phyloP scores from a whole-genome alignment of 1,140 invertebrate species.

The Cotesia typhae region DNA sequence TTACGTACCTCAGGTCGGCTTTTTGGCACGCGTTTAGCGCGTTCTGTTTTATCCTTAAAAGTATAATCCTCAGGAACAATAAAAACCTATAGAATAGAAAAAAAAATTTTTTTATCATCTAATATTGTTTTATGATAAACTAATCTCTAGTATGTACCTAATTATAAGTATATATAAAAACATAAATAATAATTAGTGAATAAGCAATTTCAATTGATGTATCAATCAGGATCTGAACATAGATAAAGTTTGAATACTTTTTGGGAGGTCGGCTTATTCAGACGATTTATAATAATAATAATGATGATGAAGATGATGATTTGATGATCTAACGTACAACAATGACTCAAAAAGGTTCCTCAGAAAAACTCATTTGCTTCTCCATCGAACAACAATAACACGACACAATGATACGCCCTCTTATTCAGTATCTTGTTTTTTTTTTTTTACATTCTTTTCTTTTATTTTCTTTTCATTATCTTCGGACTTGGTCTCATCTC shows the following conservation, averaged over 20 bases:
- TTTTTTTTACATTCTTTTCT: not conserved
- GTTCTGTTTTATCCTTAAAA: conserved; percentile 12
- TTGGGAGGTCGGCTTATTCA: conserved; percentile 5
- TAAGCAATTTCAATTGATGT: no score
- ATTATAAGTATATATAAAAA: no score
- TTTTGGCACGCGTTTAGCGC: conserved; percentile 36
- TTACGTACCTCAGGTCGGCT: conserved; percentile 10
- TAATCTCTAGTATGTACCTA: no score
- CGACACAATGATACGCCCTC: conserved; percentile 37
- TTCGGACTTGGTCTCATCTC: not conserved
- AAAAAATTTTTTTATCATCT: conserved; percentile 7
- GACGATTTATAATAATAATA: conserved; percentile 4
- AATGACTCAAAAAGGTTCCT: conserved; percentile 35
- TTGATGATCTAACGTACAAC: conserved; percentile 13
- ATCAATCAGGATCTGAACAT: no score
- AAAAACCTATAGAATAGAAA: not conserved
- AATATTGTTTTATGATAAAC: no score
- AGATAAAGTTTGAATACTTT: conserved; percentile 9
- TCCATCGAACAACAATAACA: conserved; percentile 36
- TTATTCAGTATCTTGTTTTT: not conserved
- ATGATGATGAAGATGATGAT: not conserved
- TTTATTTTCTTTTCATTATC: conserved; percentile 4
- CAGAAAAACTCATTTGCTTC: conserved; percentile 39
- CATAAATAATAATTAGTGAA: not conserved
- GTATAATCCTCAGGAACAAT: not conserved